Conservation (phyloP, 2,888 invertebrate genomes). For the Arge pagana region DNA sequence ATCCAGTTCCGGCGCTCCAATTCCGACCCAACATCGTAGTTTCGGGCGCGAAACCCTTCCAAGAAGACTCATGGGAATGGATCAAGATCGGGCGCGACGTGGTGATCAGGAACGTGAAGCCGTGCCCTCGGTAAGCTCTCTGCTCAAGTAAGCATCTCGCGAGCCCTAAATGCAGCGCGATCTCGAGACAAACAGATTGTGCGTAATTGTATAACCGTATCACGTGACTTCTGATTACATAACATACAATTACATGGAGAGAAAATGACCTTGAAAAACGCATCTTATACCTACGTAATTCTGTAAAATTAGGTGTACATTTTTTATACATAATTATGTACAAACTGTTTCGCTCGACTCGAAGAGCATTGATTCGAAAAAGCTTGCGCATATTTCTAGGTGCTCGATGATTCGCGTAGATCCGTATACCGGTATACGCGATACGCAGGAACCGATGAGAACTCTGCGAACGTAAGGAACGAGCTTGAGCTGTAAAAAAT, state of each 20-base stretch:
- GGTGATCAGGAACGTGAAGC: conserved; percentile 61
- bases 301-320: no score
- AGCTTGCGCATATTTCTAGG: conserved; percentile 37
- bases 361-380: background rate
- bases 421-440: conserved; percentile 58
- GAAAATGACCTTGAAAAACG: conserved; percentile 46
- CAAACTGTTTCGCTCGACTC: no score
- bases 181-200: no score
- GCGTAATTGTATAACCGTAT: no score
- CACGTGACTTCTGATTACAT: no score
- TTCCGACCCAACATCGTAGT: conserved; percentile 66
- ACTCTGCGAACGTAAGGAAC: conserved; percentile 60
- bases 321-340: no score
- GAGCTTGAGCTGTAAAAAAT: background rate
- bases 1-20: conserved; percentile 56
- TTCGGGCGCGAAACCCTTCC: conserved; percentile 57
- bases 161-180: no score
- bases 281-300: no score
- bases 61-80: conserved; percentile 65
- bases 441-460: conserved; percentile 60
- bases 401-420: conserved; percentile 59
- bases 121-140: conserved; percentile 65
- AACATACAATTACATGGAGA: no score
- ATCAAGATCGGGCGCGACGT: conserved; percentile 62
- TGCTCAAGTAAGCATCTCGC: no score